Conservation (phyloP, 2,797 vertebrate species). For the Gobio occitaniae region DNA sequence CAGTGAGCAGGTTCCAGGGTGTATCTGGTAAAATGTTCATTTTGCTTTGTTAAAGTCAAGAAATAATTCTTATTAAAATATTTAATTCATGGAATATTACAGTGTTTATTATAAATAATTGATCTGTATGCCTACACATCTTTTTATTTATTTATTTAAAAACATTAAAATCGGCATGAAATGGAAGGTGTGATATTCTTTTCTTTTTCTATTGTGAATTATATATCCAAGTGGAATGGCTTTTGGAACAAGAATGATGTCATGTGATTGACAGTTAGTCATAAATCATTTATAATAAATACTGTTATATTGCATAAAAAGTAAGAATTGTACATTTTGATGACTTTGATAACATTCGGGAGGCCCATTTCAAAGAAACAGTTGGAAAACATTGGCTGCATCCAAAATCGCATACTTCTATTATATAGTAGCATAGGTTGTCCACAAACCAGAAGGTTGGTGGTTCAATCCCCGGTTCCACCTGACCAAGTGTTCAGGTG, state of each 20-base stretch:
- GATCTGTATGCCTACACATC: background rate
- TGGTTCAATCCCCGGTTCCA: too few species aligned
- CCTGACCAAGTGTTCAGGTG: too few species aligned
- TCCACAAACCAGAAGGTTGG: too few species aligned
- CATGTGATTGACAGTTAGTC: background rate
- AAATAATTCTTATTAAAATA: background rate
- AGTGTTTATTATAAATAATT: background rate
- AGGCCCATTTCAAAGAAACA: too few species aligned
- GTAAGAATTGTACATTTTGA: too few species aligned
- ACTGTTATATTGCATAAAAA: background rate
- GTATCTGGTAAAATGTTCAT: background rate
- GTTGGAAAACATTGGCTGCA: too few species aligned
- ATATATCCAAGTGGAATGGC: background rate
- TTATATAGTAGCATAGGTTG: too few species aligned
- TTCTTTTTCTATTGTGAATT: background rate
- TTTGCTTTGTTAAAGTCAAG: background rate
- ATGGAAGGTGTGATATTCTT: background rate
- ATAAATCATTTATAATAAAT: background rate
- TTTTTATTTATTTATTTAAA: background rate
- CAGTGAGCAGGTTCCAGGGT: background rate
- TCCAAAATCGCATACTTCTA: too few species aligned
- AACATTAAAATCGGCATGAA: background rate
- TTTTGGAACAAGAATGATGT: background rate
- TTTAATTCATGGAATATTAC: background rate
- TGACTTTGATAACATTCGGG: too few species aligned